Evolutionary conservation across 2,888 invertebrate genomes (phyloP).

Genomic region (Rosalia funebris): DNA sequence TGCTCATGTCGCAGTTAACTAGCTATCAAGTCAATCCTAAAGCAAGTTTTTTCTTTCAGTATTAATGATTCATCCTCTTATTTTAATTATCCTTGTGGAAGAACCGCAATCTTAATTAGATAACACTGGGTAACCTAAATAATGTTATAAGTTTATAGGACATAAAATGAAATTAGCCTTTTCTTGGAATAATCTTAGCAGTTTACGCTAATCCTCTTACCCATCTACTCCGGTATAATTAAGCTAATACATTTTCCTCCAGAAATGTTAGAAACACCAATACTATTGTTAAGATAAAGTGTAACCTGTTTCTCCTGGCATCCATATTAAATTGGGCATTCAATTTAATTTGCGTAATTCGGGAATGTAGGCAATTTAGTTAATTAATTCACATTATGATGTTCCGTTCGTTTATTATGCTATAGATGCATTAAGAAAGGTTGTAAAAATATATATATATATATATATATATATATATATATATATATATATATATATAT

Average conservation of each 20-base stretch:
- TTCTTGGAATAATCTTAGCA: background rate
- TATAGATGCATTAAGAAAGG: no score
- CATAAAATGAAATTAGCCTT: background rate
- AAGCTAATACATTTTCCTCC: background rate
- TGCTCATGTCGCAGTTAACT: no score
- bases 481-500: no score
- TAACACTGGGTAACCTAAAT: background rate
- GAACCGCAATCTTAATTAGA: background rate
- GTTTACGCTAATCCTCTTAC: background rate
- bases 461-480: no score
- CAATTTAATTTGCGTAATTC: background rate
- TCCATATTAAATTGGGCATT: background rate
- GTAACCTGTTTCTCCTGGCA: background rate
- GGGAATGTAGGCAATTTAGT: background rate
- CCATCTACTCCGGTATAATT: background rate
- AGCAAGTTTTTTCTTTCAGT: no score
- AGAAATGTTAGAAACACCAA: background rate
- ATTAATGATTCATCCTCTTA: no score
- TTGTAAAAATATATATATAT: no score
- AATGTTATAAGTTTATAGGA: background rate
- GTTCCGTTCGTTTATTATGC: no score
- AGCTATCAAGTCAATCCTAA: no score
- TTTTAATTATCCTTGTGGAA: background rate
- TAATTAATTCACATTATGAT: no score
- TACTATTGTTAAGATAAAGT: background rate